Conservation (phyloP, 2,797 vertebrate genomes). For the Sebastes kiyomatsui region DNA sequence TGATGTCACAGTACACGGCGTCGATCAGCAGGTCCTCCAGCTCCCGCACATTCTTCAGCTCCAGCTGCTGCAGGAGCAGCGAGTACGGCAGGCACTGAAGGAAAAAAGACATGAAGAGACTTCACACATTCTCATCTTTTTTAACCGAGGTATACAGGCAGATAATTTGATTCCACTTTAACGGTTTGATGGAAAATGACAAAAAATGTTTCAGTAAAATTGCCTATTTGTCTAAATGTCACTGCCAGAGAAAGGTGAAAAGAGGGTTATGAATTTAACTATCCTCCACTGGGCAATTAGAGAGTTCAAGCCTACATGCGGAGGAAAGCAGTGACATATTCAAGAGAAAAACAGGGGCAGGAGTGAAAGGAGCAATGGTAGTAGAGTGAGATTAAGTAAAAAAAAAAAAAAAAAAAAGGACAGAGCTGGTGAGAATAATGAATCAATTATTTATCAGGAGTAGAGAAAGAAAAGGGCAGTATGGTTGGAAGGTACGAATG, state of each 20-base stretch:
- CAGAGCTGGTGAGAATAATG: slow-evolving; percentile 54
- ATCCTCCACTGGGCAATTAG: slow-evolving; percentile 64
- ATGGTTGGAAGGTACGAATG: slow-evolving; percentile 36
- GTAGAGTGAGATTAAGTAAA: slow-evolving; percentile 45
- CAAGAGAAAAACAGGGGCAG: slow-evolving; percentile 44
- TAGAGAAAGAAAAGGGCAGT: slow-evolving; percentile 53
- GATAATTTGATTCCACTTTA: slow-evolving; percentile 37
- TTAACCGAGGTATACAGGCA: slow-evolving; percentile 23
- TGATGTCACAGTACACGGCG: slow-evolving; percentile 98
- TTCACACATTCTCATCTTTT: slow-evolving; percentile 3
- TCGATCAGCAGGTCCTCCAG: slow-evolving; percentile 98
- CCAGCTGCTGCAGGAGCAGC: slow-evolving; percentile 96
- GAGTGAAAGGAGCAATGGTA: slow-evolving; percentile 38
- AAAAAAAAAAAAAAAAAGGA: slow-evolving; percentile 16
- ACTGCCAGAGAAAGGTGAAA: slow-evolving; percentile 36
- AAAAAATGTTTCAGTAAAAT: slow-evolving; percentile 43
- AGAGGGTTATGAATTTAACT: slow-evolving; percentile 46
- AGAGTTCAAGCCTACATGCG: slow-evolving; percentile 41
- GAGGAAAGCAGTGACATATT: slow-evolving; percentile 50
- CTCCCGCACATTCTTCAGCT: slow-evolving; percentile 97
- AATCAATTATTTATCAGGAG: slow-evolving; percentile 71
- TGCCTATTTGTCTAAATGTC: slow-evolving; percentile 73
- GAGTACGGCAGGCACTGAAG: slow-evolving; percentile 97
- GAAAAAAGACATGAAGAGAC: not conserved
- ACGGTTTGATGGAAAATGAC: slow-evolving; percentile 35